Evolutionary conservation across 2,797 vertebrate genomes (phyloP), one percentile per base, ranked within the genome.

Genomic region (Borostomias antarcticus): DNA sequence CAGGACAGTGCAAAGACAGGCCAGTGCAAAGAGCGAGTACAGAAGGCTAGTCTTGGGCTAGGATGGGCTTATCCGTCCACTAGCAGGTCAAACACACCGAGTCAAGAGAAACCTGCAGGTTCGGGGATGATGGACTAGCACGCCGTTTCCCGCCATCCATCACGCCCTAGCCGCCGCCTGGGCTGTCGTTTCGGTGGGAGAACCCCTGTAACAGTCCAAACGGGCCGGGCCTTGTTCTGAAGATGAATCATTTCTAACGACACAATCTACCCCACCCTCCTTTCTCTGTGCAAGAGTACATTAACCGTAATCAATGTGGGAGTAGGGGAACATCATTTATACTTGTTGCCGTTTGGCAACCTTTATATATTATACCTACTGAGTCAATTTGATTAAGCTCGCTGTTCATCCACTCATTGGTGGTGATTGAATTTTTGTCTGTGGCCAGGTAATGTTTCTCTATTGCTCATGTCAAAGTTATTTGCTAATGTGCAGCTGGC

Each of bases 221-320:
- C 29, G 25, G 23, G 40, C 17, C 35, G 15, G 54, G 17, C 29
- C 15, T 25, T 15, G 43, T 10, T 3, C 50, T 51, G 23, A 64
- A 25, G 19, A 56, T 75, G 9, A 70, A 59, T 77, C 65, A 60
- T 25, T 62, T 63, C 45, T 66, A 72, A 61, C 56, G 66, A 61
- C 40, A n/a, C 5, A 15, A n/a, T 11, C 40, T 43, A 17, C 65
- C 52, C 26, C 19, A 51, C 15, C 29, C 48, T 59, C 33, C 26
- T 35, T 52, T 9, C 45, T n/a, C 19, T 52, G 13, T 37, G 33
- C 21, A 35, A 23, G 33, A 68, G 17, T 53, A 65, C 66, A 76
- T 81, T 76, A 70, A 58, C 61, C 63, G 19, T 2, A 25, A 63
- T 28, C 51, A 62, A 61, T 51, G 25, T 64, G 25, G 53, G n/a